A percentile compares a stretch with the other conserved stretches of the same genome.
Conservation (phyloP, 2,113 vertebrate genomes). For the Argyrosomus japonicus region DNA sequence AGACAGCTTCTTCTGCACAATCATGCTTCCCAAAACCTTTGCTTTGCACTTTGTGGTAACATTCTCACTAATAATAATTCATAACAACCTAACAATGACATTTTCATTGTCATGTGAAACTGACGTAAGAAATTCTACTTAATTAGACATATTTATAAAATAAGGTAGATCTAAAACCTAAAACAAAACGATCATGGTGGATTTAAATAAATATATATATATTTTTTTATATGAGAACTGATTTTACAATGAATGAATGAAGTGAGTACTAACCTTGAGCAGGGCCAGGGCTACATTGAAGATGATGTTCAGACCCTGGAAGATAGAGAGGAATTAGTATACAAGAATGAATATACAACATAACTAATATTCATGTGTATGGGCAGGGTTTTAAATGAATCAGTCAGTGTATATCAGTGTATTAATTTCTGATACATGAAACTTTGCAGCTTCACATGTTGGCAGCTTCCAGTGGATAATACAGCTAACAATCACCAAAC, state of each 20-base stretch:
- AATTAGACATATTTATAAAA: neutral
- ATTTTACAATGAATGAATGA: neutral
- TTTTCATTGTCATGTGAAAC: neutral
- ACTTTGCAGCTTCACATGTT: neutral
- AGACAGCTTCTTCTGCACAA: neutral
- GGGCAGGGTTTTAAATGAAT: neutral
- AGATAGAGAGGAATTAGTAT: conserved; percentile 54
- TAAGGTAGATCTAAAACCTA: neutral
- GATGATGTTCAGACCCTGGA: conserved; percentile 95
- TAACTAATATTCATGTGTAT: rapidly evolving
- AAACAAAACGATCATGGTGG: too few species aligned
- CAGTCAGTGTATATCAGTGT: neutral
- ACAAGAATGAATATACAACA: neutral
- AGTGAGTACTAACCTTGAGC: conserved; percentile 88
- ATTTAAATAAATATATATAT: too few species aligned
- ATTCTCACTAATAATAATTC: neutral
- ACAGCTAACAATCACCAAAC: neutral
- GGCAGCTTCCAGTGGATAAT: neutral
- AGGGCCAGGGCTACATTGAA: conserved; percentile 98
- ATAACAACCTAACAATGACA: neutral
- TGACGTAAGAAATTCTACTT: neutral
- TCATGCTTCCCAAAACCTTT: neutral
- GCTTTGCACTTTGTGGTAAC: neutral
- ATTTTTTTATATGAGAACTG: neutral
- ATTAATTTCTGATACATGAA: neutral